These are phyloP conservation scores for Aulostomus chinensis DNA, from an alignment of 2,797 vertebrate genomes.

Conservation along the genomic window DNA sequence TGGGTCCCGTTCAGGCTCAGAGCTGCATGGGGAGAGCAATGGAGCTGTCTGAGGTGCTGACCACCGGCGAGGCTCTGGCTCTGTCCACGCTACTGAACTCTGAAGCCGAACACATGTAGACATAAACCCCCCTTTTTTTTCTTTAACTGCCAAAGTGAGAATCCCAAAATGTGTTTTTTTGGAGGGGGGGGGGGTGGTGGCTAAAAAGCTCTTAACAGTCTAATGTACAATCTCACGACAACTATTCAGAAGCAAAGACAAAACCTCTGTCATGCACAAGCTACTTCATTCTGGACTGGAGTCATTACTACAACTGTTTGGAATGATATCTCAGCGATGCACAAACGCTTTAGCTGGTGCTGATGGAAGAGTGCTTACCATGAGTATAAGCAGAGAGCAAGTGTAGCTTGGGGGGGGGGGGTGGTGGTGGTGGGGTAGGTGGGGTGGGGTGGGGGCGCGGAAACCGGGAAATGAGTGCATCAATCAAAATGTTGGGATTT, in stretches of 20 bases:
- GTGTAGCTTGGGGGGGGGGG: slow-evolving; percentile 56
- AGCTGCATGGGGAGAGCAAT: slow-evolving; percentile 8
- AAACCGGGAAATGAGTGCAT: slow-evolving; percentile 56
- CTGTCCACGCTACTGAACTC: slow-evolving; percentile 20
- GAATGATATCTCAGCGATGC: slow-evolving; percentile 56
- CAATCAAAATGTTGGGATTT: slow-evolving; percentile 61
- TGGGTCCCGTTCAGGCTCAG: slow-evolving; percentile 1
- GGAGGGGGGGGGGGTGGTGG: too few relatives aligned
- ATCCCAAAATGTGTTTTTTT: too few relatives aligned
- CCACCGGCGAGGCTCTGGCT: slow-evolving; percentile 1
- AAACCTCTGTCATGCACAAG: slow-evolving; percentile 16
- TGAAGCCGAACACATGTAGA: slow-evolving; percentile 5
- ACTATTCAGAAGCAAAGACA: slow-evolving; percentile 19
- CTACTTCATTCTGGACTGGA: slow-evolving; percentile 21
- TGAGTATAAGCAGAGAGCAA: slow-evolving; percentile 41
- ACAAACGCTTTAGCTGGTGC: slow-evolving; percentile 39
- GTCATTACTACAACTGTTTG: slow-evolving; percentile 52
- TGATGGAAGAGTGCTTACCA: slow-evolving; percentile 41
- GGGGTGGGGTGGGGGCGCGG: too few relatives aligned
- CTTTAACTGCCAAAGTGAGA: neutral
- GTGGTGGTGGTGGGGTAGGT: too few relatives aligned
- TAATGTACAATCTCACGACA: slow-evolving; percentile 7
- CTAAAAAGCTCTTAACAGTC: neutral
- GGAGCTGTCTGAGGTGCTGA: slow-evolving; percentile 33
- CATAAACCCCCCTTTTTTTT: slow-evolving; percentile 29